Evolutionary conservation across 2,113 vertebrate genomes (phyloP).

Genomic region (Microcebus tavaratra): DNA sequence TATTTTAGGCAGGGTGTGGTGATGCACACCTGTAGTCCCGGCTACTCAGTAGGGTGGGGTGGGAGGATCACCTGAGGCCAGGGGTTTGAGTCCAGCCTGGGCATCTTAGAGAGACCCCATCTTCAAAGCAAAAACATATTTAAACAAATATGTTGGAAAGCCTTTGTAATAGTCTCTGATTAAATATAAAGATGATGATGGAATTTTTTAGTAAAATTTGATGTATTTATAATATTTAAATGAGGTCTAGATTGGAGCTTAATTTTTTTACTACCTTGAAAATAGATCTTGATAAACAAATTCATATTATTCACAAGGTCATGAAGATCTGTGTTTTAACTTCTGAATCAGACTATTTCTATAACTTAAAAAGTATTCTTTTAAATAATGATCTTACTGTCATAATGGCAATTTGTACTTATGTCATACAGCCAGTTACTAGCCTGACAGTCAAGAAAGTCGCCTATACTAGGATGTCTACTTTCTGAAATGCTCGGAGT

Average conservation of each 20-base stretch:
- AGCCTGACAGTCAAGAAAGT: neutral
- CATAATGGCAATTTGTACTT: neutral
- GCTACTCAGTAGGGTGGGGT: too few relatives aligned
- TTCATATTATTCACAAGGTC: neutral
- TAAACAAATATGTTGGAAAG: neutral
- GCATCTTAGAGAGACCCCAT: too few relatives aligned
- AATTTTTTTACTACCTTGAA: neutral
- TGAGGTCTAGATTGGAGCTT: neutral
- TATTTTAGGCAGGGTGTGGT: neutral
- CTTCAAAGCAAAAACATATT: neutral
- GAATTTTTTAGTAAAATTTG: neutral
- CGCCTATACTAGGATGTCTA: neutral
- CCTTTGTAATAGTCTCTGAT: neutral
- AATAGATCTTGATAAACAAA: neutral
- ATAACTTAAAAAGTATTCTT: neutral
- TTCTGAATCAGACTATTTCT: neutral
- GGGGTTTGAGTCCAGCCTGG: too few relatives aligned
- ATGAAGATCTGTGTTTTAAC: neutral
- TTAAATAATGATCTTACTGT: neutral
- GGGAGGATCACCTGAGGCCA: too few relatives aligned
- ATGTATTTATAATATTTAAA: constrained; percentile 1
- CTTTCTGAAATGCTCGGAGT: neutral
- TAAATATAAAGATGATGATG: neutral
- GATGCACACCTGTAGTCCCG: too few relatives aligned
- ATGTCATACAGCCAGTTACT: neutral